Base-by-base conservation (phyloP, 2,797 vertebrate species). In the Acanthopagrus latus region DNA sequence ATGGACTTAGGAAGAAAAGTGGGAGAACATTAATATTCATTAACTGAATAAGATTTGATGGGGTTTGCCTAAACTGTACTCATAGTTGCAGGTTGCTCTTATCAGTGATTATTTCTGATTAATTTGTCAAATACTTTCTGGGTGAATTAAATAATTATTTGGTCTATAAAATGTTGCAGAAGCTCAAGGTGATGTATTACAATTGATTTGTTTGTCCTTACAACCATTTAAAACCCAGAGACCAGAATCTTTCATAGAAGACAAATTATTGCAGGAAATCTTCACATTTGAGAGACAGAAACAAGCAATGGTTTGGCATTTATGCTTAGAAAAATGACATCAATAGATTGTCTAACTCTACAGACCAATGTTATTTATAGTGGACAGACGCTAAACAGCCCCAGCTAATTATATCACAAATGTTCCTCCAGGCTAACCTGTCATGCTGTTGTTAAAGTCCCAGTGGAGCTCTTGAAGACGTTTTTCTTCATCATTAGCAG, bases 401-500 rank as follows among this genome's bases (percentile, higher is more conserved):
- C 1, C 18, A 47, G 60, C 52, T 71, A 16, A 43, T 27, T 12
- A 21, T 23, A 25, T 23, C 25, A 5, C 46, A 47, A 57, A 48
- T 14, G 38, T 38, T 38, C 38, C 9, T 38, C 38, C 38, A 38
- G 38, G 38, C 38, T 38, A 38, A 38, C 38, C 38, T 38, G 46
- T 11, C 3, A 1, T 13, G 4, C 47, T 17, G 51, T 29, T 21
- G 44, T 47, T 47, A 67, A 73, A 55, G 33, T 62, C 67, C 56
- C 64, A 46, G 51, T 23, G 33, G 4, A 16, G 62, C 48, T 60
- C 38, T 58, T 68, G 54, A 21, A 69, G 63, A 55, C 70, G 68
- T 20, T 11, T 47, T 14, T 21, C 21, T 62, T 66, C 51, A 68
- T 66, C 51, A 68, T 71, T 55, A 71, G 55, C 56, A 59, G 81